phyloP scores from a whole-genome alignment of 2,113 vertebrate genomes.

The Tonatia bakeri region DNA sequence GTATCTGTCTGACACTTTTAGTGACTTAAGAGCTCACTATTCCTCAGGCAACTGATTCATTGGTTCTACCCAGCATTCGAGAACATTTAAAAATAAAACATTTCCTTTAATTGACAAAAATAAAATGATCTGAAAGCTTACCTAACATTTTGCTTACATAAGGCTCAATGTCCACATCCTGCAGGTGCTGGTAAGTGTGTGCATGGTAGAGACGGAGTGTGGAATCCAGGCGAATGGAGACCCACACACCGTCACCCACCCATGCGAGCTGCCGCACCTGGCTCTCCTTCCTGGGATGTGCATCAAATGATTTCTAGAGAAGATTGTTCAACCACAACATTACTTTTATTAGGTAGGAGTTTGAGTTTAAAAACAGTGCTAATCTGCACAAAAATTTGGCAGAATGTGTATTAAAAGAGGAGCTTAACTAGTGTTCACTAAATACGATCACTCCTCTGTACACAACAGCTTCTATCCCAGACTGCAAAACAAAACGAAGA shows the following conservation, averaged over 20 bases:
- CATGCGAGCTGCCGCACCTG: slow-evolving; percentile 92
- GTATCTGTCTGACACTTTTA: not conserved
- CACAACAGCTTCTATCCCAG: not conserved
- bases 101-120: not conserved
- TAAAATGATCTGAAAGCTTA: slow-evolving; percentile 73
- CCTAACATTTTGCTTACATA: slow-evolving; percentile 96
- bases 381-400: not conserved
- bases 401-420: not conserved
- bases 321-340: slow-evolving; percentile 36
- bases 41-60: not conserved
- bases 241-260: slow-evolving; percentile 93
- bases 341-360: slow-evolving; percentile 16
- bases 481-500: not conserved
- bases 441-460: not conserved
- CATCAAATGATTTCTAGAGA: slow-evolving; percentile 90
- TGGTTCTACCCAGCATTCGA: not conserved
- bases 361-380: slow-evolving; percentile 6
- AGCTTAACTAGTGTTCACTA: not conserved
- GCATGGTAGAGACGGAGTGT: slow-evolving; percentile 92
- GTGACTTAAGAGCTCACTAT: not conserved
- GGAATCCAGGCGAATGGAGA: slow-evolving; percentile 92
- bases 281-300: slow-evolving; percentile 92
- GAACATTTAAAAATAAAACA: not conserved
- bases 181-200: slow-evolving; percentile 91
- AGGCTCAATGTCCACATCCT: slow-evolving; percentile 94